phyloP scores from a whole-genome alignment of 2,888 invertebrate genomes.

The Campoletis raptor region DNA sequence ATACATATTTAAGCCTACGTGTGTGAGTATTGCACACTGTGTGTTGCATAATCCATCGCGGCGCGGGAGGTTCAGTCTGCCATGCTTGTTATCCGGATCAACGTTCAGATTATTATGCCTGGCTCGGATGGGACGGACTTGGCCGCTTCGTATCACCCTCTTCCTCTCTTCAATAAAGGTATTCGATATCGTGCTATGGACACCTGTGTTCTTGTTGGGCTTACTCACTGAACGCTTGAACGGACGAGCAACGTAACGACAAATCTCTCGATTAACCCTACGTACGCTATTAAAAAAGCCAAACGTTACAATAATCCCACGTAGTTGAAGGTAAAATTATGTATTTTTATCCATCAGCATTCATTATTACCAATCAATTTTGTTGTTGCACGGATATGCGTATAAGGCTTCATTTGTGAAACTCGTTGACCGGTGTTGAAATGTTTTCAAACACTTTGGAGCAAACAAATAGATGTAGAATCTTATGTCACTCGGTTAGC shows the following conservation, averaged over 20 bases:
- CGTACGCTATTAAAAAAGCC: constrained; percentile 22
- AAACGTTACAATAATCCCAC: background rate
- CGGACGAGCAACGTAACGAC: background rate
- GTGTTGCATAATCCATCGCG: constrained; percentile 66
- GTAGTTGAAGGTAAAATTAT: background rate
- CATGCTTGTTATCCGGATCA: constrained; percentile 69
- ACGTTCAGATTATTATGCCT: constrained; percentile 67
- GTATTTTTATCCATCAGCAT: background rate
- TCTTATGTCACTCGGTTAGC: background rate
- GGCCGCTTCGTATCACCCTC: background rate
- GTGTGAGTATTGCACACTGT: constrained; percentile 34
- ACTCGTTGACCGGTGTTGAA: background rate
- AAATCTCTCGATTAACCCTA: constrained; percentile 21
- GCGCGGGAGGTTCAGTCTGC: constrained; percentile 63
- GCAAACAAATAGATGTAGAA: background rate
- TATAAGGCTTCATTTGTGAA: background rate
- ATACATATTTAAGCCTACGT: constrained; percentile 5
- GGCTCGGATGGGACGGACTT: constrained; percentile 47
- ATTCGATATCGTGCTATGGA: constrained; percentile 65
- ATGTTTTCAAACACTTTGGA: background rate
- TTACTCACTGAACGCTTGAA: constrained; percentile 25
- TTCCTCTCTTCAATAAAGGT: constrained; percentile 37
- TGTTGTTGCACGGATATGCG: too few species aligned
- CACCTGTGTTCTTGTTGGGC: constrained; percentile 65
- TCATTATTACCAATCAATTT: background rate